These are phyloP conservation scores for Drosophila mettleri DNA, from an alignment of 2,888 invertebrate species.

Conservation along the genomic window DNA sequence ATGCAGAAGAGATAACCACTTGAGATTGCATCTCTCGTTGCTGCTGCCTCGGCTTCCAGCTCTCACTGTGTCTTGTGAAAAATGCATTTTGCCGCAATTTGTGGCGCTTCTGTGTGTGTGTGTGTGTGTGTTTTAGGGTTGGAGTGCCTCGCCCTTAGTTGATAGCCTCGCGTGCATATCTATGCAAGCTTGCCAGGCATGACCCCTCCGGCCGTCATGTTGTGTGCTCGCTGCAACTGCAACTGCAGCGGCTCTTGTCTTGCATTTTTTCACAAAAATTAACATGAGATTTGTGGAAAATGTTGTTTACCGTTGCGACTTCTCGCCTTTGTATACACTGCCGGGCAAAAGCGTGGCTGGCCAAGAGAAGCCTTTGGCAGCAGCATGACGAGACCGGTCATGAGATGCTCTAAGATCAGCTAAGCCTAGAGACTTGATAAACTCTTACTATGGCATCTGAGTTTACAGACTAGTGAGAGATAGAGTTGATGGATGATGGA, in stretches of 20 bases:
- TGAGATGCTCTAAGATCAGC: too few relatives aligned
- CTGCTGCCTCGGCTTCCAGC: constrained; percentile 23
- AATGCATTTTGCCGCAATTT: constrained; percentile 78
- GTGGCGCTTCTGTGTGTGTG: constrained; percentile 44
- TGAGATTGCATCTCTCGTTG: constrained; percentile 75
- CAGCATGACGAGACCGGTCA: too few relatives aligned
- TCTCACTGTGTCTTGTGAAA: constrained; percentile 63
- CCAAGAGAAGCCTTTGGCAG: neutral
- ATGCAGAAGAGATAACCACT: constrained; percentile 76
- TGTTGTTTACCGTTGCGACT: constrained; percentile 30
- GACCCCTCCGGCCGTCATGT: constrained; percentile 20
- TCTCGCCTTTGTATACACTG: constrained; percentile 16
- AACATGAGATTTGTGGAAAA: constrained; percentile 55
- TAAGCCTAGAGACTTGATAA: neutral
- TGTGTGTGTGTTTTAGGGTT: constrained; percentile 5
- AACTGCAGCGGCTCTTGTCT: constrained; percentile 25
- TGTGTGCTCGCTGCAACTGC: constrained; percentile 37
- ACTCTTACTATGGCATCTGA: neutral
- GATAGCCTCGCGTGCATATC: constrained; percentile 27
- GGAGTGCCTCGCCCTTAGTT: constrained; percentile 9
- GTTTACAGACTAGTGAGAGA: too few relatives aligned
- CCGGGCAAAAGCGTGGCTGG: neutral
- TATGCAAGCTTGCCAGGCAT: constrained; percentile 18
- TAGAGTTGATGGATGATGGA: too few relatives aligned
- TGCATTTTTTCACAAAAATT: constrained; percentile 53